A percentile compares a stretch with the other conserved stretches of the same genome.
phyloP scores from a whole-genome alignment of 2,113 vertebrate species.

The Chrysemys picta region DNA sequence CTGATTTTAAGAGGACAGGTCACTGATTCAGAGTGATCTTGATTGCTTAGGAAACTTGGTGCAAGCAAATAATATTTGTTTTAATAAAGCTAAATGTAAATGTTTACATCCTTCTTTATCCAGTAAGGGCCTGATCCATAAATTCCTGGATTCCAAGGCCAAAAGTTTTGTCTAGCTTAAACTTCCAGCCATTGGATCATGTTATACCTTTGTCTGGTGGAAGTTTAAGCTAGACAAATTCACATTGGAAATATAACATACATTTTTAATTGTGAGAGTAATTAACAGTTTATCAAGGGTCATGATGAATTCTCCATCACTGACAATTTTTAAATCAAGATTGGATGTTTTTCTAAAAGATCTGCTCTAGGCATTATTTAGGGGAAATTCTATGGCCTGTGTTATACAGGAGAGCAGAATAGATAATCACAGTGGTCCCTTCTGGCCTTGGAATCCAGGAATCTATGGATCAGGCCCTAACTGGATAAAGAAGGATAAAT shows the following conservation, averaged over 20 bases:
- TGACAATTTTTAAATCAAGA: background rate
- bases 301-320: background rate
- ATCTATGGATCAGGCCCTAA: background rate
- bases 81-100: no score
- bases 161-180: background rate
- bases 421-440: background rate
- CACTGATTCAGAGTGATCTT: no score
- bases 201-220: background rate
- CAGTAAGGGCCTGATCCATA: background rate
- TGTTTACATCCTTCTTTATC: background rate
- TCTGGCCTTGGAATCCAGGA: background rate
- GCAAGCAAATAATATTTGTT: no score
- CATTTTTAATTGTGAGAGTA: background rate
- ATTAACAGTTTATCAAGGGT: background rate
- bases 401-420: background rate
- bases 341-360: no score
- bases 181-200: no score
- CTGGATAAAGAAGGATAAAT: background rate
- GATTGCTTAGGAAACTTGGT: no score
- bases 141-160: background rate
- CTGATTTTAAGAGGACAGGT: background rate
- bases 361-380: background rate
- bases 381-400: background rate
- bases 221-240: background rate
- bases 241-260: background rate